Base-by-base conservation (phyloP, 2,797 vertebrate species). In the Pangasius sanitwongsei region DNA sequence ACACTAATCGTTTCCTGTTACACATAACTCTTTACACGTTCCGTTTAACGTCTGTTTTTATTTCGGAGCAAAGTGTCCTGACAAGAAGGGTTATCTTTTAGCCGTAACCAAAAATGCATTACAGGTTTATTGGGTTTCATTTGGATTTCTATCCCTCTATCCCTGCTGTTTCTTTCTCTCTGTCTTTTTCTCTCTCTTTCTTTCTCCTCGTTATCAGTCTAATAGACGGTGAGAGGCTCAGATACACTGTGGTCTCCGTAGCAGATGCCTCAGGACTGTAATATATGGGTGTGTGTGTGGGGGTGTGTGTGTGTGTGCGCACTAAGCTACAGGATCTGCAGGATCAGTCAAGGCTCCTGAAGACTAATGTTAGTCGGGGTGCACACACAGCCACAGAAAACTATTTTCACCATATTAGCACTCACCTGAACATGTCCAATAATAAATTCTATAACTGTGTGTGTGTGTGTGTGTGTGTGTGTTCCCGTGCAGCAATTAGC, bases 151-250 rank as follows among this genome's bases (percentile, higher is more conserved):
- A 48, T 74, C 50, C n/a, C n/a, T 87, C 86, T 65, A 55, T 63
- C 57, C 53, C 70, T 31, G 3, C 65, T 74, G 44, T 48, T 48
- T 48, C 67, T 65, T 31, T 85, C 75, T 34, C 83, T 55, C 61
- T 61, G n/a, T 84, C 3, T 57, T 61, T 55, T 23, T 85, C 57
- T 74, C 37, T 53, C 18, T 87, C 18, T 86, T 77, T 59, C 34
- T 75, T 41, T 75, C 48, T 28, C 48, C n/a, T 18, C 15, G 13
- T 31, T 78, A 53, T 78, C 74, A 50, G 74, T 50, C 1, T 72
- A 41, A 75, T 37, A 20, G 37, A 72, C 20, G 20, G 34, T 72
- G 41, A 48, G 92, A 92, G 93, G 93, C 94, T 92, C 89, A 65
- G 50, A 50, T 74, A 77, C 61, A 44, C 37, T 77, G 37, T 31